These are phyloP conservation scores for Brenthis ino DNA, from an alignment of 2,888 invertebrate genomes.

Conservation along the genomic window DNA sequence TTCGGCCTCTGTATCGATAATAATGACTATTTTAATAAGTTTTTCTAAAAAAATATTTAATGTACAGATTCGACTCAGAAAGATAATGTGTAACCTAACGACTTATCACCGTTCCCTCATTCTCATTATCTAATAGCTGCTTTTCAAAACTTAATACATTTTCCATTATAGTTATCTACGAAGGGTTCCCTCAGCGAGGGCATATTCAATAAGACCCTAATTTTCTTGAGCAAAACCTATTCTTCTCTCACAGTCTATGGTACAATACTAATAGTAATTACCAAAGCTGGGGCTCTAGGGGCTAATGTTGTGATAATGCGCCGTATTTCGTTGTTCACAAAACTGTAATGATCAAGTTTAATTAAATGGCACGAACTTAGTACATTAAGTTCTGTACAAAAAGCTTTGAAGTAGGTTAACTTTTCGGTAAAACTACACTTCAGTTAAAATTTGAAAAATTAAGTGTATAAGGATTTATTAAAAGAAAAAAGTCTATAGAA, in stretches of 20 bases:
- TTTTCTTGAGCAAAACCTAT: conserved; percentile 41
- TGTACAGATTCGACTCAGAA: too few species aligned
- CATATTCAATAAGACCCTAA: conserved; percentile 43
- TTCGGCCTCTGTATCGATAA: too few species aligned
- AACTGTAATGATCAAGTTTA: conserved; percentile 24
- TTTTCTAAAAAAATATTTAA: too few species aligned
- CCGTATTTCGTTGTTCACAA: conserved; percentile 35
- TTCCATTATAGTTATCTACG: neutral
- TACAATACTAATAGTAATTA: conserved; percentile 40
- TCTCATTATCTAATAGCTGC: neutral
- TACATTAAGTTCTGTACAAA: too few species aligned
- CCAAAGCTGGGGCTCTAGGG: conserved; percentile 30
- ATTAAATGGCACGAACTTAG: conserved; percentile 21
- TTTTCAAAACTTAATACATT: conserved; percentile 11
- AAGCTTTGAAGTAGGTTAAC: too few species aligned
- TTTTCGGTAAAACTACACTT: too few species aligned
- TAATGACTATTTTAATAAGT: too few species aligned
- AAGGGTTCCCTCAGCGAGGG: conserved; percentile 18
- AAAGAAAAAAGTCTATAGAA: too few species aligned
- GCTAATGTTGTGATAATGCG: conserved; percentile 37
- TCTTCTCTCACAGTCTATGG: conserved; percentile 27
- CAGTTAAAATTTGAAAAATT: too few species aligned
- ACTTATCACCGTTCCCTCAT: neutral
- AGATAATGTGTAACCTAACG: neutral
- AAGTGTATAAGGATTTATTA: too few species aligned